Evolutionary conservation across 1,140 invertebrate genomes (phyloP).

Genomic region (Anoplolepis gracilipes): DNA sequence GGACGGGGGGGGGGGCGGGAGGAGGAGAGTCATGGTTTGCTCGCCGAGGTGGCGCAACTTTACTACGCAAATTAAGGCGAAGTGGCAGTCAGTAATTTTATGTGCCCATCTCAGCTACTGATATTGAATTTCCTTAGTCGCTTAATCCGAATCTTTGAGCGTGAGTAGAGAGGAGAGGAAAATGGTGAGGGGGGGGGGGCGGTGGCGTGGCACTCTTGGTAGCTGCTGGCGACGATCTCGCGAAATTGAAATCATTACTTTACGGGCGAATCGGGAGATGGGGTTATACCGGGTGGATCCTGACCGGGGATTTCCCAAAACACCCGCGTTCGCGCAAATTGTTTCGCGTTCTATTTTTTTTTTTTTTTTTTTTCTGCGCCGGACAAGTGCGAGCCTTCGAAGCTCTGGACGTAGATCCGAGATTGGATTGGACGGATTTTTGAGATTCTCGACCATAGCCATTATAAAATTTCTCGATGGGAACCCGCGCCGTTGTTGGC

Average conservation of each 20-base stretch:
- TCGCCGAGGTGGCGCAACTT: slow-evolving; percentile 76
- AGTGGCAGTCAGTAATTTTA: slow-evolving; percentile 86
- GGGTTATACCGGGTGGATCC: slow-evolving; percentile 71
- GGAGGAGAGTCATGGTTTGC: slow-evolving; percentile 33
- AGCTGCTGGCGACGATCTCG: slow-evolving; percentile 79
- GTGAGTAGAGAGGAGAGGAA: slow-evolving; percentile 45
- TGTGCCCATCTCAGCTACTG: slow-evolving; percentile 85
- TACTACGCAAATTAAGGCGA: slow-evolving; percentile 85
- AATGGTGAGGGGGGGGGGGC: not conserved
- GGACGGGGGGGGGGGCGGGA: slow-evolving; percentile 32
- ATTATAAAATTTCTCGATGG: slow-evolving; percentile 45
- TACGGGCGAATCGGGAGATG: slow-evolving; percentile 76
- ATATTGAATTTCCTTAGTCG: slow-evolving; percentile 86
- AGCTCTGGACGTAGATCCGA: slow-evolving; percentile 36
- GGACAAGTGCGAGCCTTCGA: slow-evolving; percentile 24
- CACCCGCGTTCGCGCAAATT: slow-evolving; percentile 35
- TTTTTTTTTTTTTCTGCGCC: not conserved
- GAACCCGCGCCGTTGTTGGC: not conserved
- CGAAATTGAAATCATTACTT: slow-evolving; percentile 86
- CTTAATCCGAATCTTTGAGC: slow-evolving; percentile 84
- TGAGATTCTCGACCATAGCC: slow-evolving; percentile 1
- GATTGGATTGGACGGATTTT: slow-evolving; percentile 56
- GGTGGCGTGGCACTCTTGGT: slow-evolving; percentile 66
- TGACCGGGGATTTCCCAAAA: slow-evolving; percentile 79
- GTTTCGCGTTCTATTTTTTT: slow-evolving; percentile 35